Base-by-base conservation (phyloP, 2,888 invertebrate genomes). In the Drosophila anceps region DNA sequence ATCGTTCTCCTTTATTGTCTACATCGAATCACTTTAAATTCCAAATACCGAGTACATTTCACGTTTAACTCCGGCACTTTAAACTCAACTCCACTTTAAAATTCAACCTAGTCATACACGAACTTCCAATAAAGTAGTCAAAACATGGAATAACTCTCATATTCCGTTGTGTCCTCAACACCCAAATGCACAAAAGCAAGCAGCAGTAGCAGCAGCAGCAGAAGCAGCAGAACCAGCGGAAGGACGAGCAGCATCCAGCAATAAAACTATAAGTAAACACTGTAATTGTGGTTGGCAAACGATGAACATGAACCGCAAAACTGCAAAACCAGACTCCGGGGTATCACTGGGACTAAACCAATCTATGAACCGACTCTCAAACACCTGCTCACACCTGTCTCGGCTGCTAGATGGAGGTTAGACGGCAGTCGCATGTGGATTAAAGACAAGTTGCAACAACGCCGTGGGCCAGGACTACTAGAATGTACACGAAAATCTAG, bases 221-320 rank as follows among this genome's bases (percentile, higher is more conserved):
- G 48, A 29, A 29, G 29, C 1, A 48, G n/a, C 10, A 51, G 33
- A 0, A 24, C 20, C 8, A 35, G 35, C 1, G 10, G 35, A 6
- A 53, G 37, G 3, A 39, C 12, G 9, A 13, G n/a, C 39, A 57
- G 50, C 60, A 64, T 46, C 27, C 29, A 44, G 57, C 70, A 76
- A 72, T 65, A 69, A 66, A 84, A 76, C 73, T 77, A 70, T 43
- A 70, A 75, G 66, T 69, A 81, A 81, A 73, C 81, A 82, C 50
- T 51, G 69, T 65, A 79, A 79, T 75, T 85, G 82, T 70, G 79
- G 78, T 66, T 67, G 65, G 59, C 60, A 66, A 70, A 54, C 69
- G 66, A 62, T 70, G 75, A 67, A 48, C 63, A 66, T 69, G 79
- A 75, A 79, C 88, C 71, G 59, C 79, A 87, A 59, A 64, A 54